Evolutionary conservation across 2,113 vertebrate genomes (phyloP), one percentile per base, ranked within the genome.

Genomic region (Balaeniceps rex): DNA sequence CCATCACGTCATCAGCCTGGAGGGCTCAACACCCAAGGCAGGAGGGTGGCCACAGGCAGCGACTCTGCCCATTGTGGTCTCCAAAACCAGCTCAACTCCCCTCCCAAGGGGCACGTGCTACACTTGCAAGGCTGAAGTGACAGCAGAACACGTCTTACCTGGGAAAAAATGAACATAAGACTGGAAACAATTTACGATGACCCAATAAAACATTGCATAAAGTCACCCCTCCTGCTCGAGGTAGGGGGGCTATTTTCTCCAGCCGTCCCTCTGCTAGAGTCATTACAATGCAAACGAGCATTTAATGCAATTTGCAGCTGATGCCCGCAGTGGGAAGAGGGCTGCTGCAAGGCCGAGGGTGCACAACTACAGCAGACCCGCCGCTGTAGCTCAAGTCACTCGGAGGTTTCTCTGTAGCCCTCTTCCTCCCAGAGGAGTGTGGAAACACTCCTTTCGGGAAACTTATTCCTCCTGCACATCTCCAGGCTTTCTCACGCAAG

Each of bases 341-440:
- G n/a, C 60, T 83, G 51, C 57, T 40, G 16, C 14, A 34, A 74
- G 82, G 78, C 82, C 82, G 69, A 75, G 49, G 68, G 58, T 89
- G 49, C 29, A 52, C 21, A 68, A 49, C 44, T 82, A 66, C 96
- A 88, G 91, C 71, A 81, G 94, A 78, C 74, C 83, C n/a, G 55
- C 68, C 12, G 55, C 95, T 96, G 96, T 97, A 97, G 98, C 97
- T 97, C 93, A 96, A 98, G 94, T 90, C 97, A 97, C 87, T 86
- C 64, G 40, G 14, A 47, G 33, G 22, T 28, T 57, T 34, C 40
- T 68, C n/a, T 1, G n/a, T n/a, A 58, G 9, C 33, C 55, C 71
- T 60, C 57, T 72, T 72, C 33, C 55, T n/a, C 11, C 12, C n/a
- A 12, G 22, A 68, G 9, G 12, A 71, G 47, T 12, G 38, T 42